phyloP scores from a whole-genome alignment of 2,888 invertebrate species.

The Polia nebulosa region DNA sequence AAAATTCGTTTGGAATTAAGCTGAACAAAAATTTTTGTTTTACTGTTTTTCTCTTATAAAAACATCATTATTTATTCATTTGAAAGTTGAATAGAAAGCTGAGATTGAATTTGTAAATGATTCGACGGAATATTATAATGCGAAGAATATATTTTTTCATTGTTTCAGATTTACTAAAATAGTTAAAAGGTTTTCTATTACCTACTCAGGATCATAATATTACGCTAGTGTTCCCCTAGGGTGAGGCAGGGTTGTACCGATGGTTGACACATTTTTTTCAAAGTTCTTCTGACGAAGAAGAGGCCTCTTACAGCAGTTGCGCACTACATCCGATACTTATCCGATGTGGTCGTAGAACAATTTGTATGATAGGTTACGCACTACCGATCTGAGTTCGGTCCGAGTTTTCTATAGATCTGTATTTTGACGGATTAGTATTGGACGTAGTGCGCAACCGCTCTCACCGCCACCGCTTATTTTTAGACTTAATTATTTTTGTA shows the following conservation, averaged over 20 bases:
- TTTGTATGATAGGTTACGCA: too few species aligned
- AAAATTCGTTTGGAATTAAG: conserved; percentile 30
- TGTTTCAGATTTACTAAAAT: not conserved
- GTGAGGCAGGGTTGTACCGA: not conserved
- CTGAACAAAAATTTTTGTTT: conserved; percentile 30
- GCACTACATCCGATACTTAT: too few species aligned
- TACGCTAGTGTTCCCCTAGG: not conserved
- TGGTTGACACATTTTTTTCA: too few species aligned
- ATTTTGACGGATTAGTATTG: too few species aligned
- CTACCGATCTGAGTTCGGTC: too few species aligned
- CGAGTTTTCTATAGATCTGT: too few species aligned
- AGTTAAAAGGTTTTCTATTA: not conserved
- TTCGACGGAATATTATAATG: conserved; percentile 19
- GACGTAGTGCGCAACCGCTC: too few species aligned
- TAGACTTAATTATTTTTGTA: too few species aligned
- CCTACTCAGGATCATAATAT: not conserved
- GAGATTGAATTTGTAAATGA: conserved; percentile 41
- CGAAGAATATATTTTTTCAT: conserved; percentile 5
- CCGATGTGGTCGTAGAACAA: too few species aligned
- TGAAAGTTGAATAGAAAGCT: conserved; percentile 35
- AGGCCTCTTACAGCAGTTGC: too few species aligned
- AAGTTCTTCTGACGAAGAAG: too few species aligned
- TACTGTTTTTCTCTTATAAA: conserved; percentile 43
- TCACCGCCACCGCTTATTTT: too few species aligned
- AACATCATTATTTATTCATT: conserved; percentile 50